Conservation (phyloP, 2,113 vertebrate genomes). For the Cariama cristata region DNA sequence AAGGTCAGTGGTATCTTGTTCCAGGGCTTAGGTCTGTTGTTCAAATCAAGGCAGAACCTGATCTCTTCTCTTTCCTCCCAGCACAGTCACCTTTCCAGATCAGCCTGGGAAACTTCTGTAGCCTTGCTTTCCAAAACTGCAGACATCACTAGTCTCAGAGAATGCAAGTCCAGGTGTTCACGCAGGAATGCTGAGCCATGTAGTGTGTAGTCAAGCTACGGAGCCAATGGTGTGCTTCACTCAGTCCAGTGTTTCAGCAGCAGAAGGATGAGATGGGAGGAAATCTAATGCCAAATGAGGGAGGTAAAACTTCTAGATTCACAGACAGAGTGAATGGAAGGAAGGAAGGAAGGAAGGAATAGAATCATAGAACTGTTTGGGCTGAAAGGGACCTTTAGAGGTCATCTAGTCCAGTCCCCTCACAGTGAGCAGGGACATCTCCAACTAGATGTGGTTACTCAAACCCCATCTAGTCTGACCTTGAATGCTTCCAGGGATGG, state of each 20-base stretch:
- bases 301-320: not conserved
- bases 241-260: not conserved
- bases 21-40: not conserved
- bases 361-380: too few species aligned
- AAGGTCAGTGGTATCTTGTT: not conserved
- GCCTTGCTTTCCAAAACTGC: not conserved
- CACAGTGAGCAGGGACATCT: too few species aligned
- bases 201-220: rapidly evolving
- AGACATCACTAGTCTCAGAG: not conserved
- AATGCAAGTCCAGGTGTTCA: not conserved
- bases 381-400: too few species aligned
- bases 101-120: not conserved
- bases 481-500: too few species aligned
- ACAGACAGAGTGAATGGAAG: too few species aligned
- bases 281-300: not conserved
- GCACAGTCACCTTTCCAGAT: not conserved
- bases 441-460: too few species aligned
- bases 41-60: not conserved
- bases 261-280: not conserved
- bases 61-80: not conserved
- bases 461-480: too few species aligned
- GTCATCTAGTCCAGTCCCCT: too few species aligned
- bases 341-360: too few species aligned
- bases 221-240: not conserved
- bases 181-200: not conserved